phyloP scores from a whole-genome alignment of 2,888 invertebrate species.

The Pinctada fucata region DNA sequence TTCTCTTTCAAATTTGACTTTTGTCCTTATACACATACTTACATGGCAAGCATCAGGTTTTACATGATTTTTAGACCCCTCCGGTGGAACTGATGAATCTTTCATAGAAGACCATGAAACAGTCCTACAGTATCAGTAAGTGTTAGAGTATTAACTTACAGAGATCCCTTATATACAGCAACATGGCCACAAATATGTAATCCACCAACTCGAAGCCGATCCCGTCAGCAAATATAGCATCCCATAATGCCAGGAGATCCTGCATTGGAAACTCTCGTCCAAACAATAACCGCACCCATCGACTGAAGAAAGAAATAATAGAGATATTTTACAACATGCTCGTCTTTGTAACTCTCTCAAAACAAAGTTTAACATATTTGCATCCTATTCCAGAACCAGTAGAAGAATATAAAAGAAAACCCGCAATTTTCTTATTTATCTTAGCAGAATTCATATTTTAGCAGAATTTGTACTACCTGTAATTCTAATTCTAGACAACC shows the following conservation, averaged over 20 bases:
- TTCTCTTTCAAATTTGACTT: too few species aligned
- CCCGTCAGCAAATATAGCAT: slow-evolving; percentile 87
- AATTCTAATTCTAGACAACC: too few species aligned
- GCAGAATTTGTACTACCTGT: too few species aligned
- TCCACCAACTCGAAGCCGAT: slow-evolving; percentile 80
- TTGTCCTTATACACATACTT: too few species aligned
- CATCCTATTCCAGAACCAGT: not conserved
- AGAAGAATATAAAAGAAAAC: not conserved
- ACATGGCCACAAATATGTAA: slow-evolving; percentile 87
- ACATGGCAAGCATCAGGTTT: too few species aligned
- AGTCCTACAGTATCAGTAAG: too few species aligned
- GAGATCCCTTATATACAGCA: slow-evolving; percentile 84
- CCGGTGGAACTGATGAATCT: too few species aligned
- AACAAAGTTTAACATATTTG: not conserved
- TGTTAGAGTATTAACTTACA: slow-evolving; percentile 79
- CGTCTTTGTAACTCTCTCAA: not conserved
- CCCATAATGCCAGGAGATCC: slow-evolving; percentile 88
- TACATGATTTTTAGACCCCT: too few species aligned
- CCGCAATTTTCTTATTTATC: too few species aligned
- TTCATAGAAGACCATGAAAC: too few species aligned
- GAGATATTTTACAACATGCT: not conserved
- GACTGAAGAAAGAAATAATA: slow-evolving; percentile 79
- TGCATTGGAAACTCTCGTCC: slow-evolving; percentile 89
- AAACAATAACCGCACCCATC: slow-evolving; percentile 89
- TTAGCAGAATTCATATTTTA: too few species aligned